A percentile compares a stretch with the other conserved stretches of the same genome.
Conservation (phyloP, 2,888 invertebrate genomes). For the Eilema griseolum region DNA sequence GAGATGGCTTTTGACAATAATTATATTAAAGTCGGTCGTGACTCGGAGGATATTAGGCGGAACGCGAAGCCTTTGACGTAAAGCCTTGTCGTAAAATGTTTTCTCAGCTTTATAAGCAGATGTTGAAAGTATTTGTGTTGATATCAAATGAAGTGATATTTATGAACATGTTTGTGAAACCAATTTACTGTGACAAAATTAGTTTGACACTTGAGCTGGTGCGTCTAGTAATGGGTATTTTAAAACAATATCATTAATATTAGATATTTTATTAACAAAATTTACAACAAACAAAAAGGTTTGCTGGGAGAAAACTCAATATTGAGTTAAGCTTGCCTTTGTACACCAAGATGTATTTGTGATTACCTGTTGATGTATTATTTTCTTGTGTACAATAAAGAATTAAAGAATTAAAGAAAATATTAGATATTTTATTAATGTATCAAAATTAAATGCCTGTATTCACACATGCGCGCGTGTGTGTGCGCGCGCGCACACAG, state of each 20-base stretch:
- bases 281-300: no score
- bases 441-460: no score
- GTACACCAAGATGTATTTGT: no score
- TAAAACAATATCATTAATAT: neutral
- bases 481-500: no score
- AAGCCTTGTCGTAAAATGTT: constrained; percentile 75
- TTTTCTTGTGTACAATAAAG: no score
- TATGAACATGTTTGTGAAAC: constrained; percentile 40
- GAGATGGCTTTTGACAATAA: constrained; percentile 83
- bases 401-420: no score
- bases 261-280: neutral
- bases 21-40: constrained; percentile 73
- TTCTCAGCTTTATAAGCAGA: constrained; percentile 81
- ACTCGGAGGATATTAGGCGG: constrained; percentile 77
- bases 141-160: constrained; percentile 59
- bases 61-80: constrained; percentile 71
- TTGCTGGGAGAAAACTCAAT: no score
- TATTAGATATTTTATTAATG: no score
- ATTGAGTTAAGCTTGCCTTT: no score
- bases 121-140: constrained; percentile 65
- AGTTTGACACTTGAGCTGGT: neutral
- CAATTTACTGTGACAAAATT: constrained; percentile 28
- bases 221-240: neutral
- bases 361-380: no score
- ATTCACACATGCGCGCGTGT: no score